Base-by-base conservation (phyloP, 2,888 invertebrate species). In the Agrochola macilenta region DNA sequence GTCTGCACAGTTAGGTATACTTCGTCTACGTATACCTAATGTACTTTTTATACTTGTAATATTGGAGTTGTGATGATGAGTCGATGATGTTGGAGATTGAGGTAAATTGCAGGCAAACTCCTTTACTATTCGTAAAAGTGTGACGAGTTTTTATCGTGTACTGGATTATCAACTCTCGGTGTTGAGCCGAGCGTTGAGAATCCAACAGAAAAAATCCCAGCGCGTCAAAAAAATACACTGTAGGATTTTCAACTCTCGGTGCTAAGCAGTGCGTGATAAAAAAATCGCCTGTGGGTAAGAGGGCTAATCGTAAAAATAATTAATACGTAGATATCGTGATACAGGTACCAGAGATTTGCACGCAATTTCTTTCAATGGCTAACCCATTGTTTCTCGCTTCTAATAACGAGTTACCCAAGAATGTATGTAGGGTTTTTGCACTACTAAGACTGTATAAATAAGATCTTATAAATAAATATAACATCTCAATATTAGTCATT, bases 381-480 rank as follows among this genome's bases (percentile, higher is more conserved):
- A 7, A n/a, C 4, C 26, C 26, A 77, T 49, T 70, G 54, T 74
- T 71, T 72, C 26, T 60, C 57, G 54, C 26, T 72, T 46, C 20
- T 58, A 72, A 20, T 52, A 65, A 20, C 26, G 17, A 66, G 46
- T 75, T 77, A 77, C 30, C 20, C 69, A 61, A 70, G 14, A 58
- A 66, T 66, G 23, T 68, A 58, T 61, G 39, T 61, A 23, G 9
- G 23, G 23, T 69, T 73, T 78, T 76, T 72, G 61, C 78, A 73
- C 69, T 63, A 65, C 35, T 64, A 66, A 73, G 84, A 78, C 78
- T 87, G 84, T 84, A 75, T 86, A 79, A 78, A 77, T 82, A 82
- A 64, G 78, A 86, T 82, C 75, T 79, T 78, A 17, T 66, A 68
- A 52, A 43, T 52, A 72, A 81, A 58, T n/a, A 43, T 49, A 52